Conservation (phyloP, 2,797 vertebrate species). For the Callimico goeldii region DNA sequence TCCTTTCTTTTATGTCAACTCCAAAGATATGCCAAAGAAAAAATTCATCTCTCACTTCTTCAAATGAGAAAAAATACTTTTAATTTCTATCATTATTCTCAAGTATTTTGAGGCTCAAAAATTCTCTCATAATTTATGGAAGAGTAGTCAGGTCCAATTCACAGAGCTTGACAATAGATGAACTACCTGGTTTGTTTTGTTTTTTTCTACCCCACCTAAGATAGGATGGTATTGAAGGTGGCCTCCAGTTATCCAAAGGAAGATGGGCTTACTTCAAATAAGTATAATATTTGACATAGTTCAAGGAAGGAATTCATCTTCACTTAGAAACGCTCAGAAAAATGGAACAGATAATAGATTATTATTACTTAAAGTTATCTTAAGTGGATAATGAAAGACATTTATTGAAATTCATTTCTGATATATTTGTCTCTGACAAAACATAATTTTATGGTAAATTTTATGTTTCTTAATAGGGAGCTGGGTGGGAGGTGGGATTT, state of each 20-base stretch:
- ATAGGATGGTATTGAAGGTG: neutral
- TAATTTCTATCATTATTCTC: neutral
- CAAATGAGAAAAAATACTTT: neutral
- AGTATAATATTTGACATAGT: neutral
- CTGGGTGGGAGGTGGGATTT: neutral
- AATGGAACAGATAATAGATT: neutral
- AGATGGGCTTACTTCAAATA: too few species aligned
- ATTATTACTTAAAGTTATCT: neutral
- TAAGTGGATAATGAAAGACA: neutral
- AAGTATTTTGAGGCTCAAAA: neutral
- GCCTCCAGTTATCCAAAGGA: neutral
- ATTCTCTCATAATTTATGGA: neutral
- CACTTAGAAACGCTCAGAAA: neutral
- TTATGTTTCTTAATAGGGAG: neutral
- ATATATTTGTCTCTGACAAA: neutral
- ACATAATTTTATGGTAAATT: neutral
- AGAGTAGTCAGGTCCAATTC: neutral
- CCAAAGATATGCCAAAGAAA: neutral
- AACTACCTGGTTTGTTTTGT: neutral
- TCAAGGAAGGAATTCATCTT: neutral
- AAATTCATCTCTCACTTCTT: neutral
- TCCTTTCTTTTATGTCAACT: neutral
- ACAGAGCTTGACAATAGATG: neutral
- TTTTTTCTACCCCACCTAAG: neutral
- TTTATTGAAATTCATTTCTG: neutral